phyloP scores from a whole-genome alignment of 2,888 invertebrate genomes.

The Troglohyphantes excavatus region DNA sequence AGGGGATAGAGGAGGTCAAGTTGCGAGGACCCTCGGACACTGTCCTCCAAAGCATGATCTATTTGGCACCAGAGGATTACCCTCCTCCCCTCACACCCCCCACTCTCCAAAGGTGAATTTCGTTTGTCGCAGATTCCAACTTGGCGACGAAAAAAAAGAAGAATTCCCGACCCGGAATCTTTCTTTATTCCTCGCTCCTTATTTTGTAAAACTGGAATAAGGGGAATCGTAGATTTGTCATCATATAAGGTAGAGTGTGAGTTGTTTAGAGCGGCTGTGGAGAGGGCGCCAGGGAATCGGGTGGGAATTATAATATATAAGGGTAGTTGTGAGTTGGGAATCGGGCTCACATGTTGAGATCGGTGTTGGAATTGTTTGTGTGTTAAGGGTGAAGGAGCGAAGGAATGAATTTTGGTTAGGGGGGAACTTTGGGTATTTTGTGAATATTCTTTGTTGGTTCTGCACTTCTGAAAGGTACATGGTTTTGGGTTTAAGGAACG shows the following conservation, averaged over 20 bases:
- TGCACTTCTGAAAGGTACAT: too few species aligned
- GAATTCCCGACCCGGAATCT: background rate
- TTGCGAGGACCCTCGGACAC: background rate
- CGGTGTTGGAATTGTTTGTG: background rate
- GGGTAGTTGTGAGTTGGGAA: background rate
- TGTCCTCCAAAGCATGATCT: slow-evolving; percentile 33
- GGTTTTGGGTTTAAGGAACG: too few species aligned
- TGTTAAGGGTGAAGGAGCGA: background rate
- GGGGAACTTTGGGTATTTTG: background rate
- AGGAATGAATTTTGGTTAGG: background rate
- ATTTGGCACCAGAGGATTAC: slow-evolving; percentile 42
- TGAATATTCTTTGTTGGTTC: too few species aligned
- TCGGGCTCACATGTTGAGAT: slow-evolving; percentile 10
- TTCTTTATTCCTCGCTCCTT: slow-evolving; percentile 9
- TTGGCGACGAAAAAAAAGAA: background rate
- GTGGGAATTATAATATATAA: slow-evolving; percentile 55
- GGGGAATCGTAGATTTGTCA: slow-evolving; percentile 61
- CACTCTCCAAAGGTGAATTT: background rate
- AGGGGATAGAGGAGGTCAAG: slow-evolving; percentile 27
- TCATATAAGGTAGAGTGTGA: slow-evolving; percentile 51
- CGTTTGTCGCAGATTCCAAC: background rate
- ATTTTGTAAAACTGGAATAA: slow-evolving; percentile 58
- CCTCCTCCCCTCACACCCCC: background rate
- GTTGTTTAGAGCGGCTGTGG: slow-evolving; percentile 51
- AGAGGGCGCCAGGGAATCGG: slow-evolving; percentile 34